Evolutionary conservation across 2,888 invertebrate genomes (phyloP), one percentile per base, ranked within the genome.

Genomic region (Teinopalpus imperialis): DNA sequence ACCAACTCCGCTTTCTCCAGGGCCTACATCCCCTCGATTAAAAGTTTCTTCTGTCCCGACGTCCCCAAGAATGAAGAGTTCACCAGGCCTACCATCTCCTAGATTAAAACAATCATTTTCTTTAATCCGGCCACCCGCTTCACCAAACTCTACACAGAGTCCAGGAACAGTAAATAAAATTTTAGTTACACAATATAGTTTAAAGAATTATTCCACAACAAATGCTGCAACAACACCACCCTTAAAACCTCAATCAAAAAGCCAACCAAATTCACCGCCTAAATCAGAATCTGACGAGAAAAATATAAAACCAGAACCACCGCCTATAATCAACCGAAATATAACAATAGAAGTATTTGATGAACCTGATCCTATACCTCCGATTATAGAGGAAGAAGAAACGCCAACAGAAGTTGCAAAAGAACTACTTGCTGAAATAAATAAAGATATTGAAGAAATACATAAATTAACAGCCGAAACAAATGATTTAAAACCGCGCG

Each of bases 1-100:
- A n/a, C 92, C 92, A 0, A 90, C 91, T 5, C 89, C 90, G 5
- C 68, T 91, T 47, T 91, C 91, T 1, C 91, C 92, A 10, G 92
- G 91, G 39, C 92, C 92, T 6, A 91, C 91, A 13, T 92, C 92
- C 1, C 91, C 91, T 23, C 81, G 91, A 49, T 68, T 93, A 49
- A 92, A 91, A 76, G 91, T 91, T 48, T 91, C 93, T 14, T 94
- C 94, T 55, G 93, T 94, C 56, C 95, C 95, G 54, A 94, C 94
- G 21, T 94, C 95, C 0, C 95, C 95, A 1, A 87, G 93, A 63
- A 90, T 93, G 66, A 94, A 93, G 69, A 92, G 91, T 64, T 92
- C 93, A 1, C 93, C 93, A 16, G 93, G 93, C 24, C 77, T 92
- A 18, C 91, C 92, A 18, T 92, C 92, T 47, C 92, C 93, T 2